Conservation (phyloP, 2,888 invertebrate species). For the Bombylius discolor region DNA sequence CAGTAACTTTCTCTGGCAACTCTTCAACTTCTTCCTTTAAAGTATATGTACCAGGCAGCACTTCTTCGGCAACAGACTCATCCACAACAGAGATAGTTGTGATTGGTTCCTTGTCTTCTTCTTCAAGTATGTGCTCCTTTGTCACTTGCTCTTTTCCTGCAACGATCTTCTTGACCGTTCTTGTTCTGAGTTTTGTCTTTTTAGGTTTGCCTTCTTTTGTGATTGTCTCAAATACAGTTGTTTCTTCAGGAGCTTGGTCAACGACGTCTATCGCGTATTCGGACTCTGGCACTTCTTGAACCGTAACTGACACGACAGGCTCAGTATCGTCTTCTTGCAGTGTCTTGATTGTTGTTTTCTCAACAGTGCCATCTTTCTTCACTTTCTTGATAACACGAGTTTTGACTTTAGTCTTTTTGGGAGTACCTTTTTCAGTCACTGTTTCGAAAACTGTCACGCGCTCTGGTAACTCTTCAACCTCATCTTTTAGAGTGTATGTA, state of each 20-base stretch:
- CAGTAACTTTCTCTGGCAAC: conserved; percentile 22
- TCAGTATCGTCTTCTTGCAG: conserved; percentile 21
- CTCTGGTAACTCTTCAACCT: conserved; percentile 27
- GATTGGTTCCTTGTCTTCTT: conserved; percentile 27
- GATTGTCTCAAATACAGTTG: conserved; percentile 29
- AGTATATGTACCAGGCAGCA: conserved; percentile 26
- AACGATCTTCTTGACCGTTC: conserved; percentile 25
- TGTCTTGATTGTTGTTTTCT: too few relatives aligned
- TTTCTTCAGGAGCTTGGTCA: conserved; percentile 6
- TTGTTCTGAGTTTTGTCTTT: conserved; percentile 22
- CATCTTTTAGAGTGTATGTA: background rate
- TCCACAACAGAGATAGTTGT: conserved; percentile 20
- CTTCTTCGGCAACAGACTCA: conserved; percentile 11
- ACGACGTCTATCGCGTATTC: conserved; percentile 10
- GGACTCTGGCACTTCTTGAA: conserved; percentile 13
- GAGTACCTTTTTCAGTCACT: conserved; percentile 17
- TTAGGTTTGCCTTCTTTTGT: conserved; percentile 18
- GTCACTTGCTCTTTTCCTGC: conserved; percentile 28
- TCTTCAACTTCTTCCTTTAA: conserved; percentile 26
- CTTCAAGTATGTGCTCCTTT: conserved; percentile 32
- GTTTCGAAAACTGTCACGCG: conserved; percentile 13
- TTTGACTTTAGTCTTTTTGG: conserved; percentile 23
- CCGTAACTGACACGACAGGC: conserved; percentile 23
- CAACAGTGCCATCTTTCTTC: conserved; percentile 21
- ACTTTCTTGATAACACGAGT: conserved; percentile 20